Base-by-base conservation (phyloP, 2,888 invertebrate genomes). In the Catotricha subobsoleta region DNA sequence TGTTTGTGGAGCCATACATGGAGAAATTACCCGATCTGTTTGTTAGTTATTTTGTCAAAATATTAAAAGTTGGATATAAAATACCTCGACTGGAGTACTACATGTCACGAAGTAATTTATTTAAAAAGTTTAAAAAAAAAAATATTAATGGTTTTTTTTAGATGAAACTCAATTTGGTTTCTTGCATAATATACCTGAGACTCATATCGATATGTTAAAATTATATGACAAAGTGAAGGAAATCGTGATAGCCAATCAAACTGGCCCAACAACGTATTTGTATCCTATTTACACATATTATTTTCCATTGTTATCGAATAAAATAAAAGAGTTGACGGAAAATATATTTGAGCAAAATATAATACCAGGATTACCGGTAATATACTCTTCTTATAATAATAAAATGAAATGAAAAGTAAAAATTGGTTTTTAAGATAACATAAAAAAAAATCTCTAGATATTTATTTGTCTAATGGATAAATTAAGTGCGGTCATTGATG, bases 401-500 rank as follows among this genome's bases (percentile, higher is more conserved):
- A 15, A 34, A 15, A 8, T 34, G 9, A 16, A n/a, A n/a, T n/a
- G n/a, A n/a, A n/a, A n/a, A n/a, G n/a, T n/a, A n/a, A n/a, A n/a
- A 30, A 27, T 27, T 27, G 25, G 25, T 8, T 25, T 25, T 6
- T 6, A 28, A 28, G 13, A 30, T 16, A 13, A 30, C 13, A 6
- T 6, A n/a, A 30, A 30, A 30, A 15, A 4, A 33, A 18, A 33
- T n/a, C 41, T 64, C 29, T 54, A 80, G 73, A 78, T 79, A 50
- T 81, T 77, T 55, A 67, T 74, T 29, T 67, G 68, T 48, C 75
- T 76, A 55, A 83, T 91, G 54, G 65, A 69, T 50, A 67, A 66
- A 53, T 82, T 82, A 55, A 77, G 80, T 50, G 64, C 58, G 3
- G 61, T 86, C 28, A 74, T 76, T 47, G 71, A 75, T 51, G 80